Percentiles rank a stretch among this genome's conserved stretches.
phyloP scores from a whole-genome alignment of 2,113 vertebrate genomes.

The Neomonachus schauinslandi region DNA sequence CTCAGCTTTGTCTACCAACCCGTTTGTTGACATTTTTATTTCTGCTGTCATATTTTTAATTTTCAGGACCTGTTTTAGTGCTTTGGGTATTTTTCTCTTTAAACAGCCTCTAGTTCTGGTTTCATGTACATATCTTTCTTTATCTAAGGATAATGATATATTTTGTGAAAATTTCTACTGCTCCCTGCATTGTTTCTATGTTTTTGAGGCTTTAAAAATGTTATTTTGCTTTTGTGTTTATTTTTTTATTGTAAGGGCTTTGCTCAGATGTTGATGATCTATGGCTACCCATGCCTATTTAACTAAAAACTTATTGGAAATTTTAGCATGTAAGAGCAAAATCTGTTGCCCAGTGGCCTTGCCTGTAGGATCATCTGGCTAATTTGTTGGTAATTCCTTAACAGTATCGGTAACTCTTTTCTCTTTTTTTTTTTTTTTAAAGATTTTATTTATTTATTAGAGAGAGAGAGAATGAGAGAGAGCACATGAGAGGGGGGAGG shows the following conservation, averaged over 20 bases:
- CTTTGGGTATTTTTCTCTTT: conserved; percentile 38
- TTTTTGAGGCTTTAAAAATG: background rate
- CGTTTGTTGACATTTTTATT: conserved; percentile 62
- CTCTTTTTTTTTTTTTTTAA: background rate
- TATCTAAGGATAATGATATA: background rate
- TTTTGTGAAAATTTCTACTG: background rate
- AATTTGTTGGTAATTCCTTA: background rate
- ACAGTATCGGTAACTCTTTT: background rate
- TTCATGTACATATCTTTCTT: background rate
- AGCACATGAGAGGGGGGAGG: no score
- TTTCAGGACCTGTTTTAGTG: background rate
- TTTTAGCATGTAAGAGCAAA: background rate
- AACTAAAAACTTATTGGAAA: background rate
- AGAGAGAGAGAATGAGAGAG: no score
- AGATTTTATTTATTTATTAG: no score
- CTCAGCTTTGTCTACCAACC: conserved; percentile 55
- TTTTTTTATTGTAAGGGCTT: background rate
- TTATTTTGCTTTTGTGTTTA: conserved; percentile 1
- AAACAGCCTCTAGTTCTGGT: conserved; percentile 1
- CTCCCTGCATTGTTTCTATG: background rate
- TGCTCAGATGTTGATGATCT: background rate
- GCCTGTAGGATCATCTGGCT: background rate
- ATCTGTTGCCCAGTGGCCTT: background rate
- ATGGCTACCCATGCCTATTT: background rate
- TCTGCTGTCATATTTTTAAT: conserved; percentile 51